Percentiles rank a stretch among this genome's conserved stretches.
phyloP scores from a whole-genome alignment of 2,797 vertebrate genomes.

The Mionectes olivaceus region DNA sequence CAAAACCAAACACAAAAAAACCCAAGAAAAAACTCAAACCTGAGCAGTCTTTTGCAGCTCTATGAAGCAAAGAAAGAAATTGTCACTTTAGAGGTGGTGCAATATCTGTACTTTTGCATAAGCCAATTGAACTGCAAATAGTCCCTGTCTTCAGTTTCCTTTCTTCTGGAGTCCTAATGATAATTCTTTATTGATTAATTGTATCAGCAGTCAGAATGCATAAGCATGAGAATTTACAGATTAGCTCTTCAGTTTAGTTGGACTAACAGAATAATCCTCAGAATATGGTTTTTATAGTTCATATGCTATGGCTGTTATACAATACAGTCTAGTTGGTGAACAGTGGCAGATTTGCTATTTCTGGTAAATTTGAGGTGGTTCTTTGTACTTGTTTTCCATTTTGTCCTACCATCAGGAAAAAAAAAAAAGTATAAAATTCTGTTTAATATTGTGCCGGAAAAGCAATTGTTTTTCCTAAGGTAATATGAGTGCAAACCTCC shows the following conservation, averaged over 20 bases:
- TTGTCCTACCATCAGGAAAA: background rate
- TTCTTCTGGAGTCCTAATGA: background rate
- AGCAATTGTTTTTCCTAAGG: slow-evolving; percentile 33
- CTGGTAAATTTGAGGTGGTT: background rate
- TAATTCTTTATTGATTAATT: background rate
- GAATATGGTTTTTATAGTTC: background rate
- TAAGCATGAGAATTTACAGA: background rate
- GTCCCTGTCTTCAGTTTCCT: background rate
- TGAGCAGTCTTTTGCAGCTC: background rate
- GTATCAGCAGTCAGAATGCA: background rate
- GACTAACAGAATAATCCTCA: background rate
- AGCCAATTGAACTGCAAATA: background rate
- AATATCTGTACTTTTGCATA: background rate
- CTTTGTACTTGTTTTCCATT: background rate
- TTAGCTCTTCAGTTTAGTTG: background rate
- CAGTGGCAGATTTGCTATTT: background rate
- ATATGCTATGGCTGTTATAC: background rate
- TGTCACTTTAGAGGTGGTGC: background rate
- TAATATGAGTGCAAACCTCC: slow-evolving; percentile 9
- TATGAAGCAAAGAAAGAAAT: background rate
- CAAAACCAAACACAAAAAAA: background rate
- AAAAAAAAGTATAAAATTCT: background rate
- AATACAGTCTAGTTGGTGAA: background rate
- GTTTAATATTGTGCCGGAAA: slow-evolving; percentile 3
- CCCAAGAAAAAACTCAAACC: background rate